phyloP scores from a whole-genome alignment of 2,888 invertebrate species.

The Synanthedon myopaeformis region DNA sequence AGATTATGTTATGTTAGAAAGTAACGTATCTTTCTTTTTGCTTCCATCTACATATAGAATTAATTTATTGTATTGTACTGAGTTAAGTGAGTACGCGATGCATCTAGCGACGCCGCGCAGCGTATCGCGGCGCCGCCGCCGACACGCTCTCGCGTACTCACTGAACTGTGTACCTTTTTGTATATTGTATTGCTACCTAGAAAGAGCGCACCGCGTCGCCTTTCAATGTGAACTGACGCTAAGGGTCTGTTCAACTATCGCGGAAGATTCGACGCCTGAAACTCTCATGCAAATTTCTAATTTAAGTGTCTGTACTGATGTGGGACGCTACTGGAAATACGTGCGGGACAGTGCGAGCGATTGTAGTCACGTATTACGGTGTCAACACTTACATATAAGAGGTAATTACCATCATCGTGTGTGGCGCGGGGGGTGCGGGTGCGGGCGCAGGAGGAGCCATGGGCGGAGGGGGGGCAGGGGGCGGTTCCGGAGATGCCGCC shows the following conservation, averaged over 20 bases:
- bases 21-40: too few relatives aligned
- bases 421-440: conserved; percentile 52
- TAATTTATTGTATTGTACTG: too few relatives aligned
- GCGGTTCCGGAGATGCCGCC: conserved; percentile 71
- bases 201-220: too few relatives aligned
- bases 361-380: conserved; percentile 67
- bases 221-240: neutral
- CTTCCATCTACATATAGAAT: too few relatives aligned
- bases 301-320: neutral
- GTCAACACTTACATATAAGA: conserved; percentile 71
- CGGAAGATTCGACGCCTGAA: neutral
- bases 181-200: too few relatives aligned
- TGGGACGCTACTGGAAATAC: conserved; percentile 10
- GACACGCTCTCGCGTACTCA: too few relatives aligned
- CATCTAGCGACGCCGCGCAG: too few relatives aligned
- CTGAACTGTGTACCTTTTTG: too few relatives aligned
- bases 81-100: too few relatives aligned
- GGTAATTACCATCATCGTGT: conserved; percentile 72
- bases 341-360: conserved; percentile 63
- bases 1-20: too few relatives aligned
- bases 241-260: neutral
- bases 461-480: conserved; percentile 70
- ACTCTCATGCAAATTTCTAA: neutral
- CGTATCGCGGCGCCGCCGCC: too few relatives aligned
- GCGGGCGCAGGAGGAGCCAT: conserved; percentile 44